Evolutionary conservation across 1,140 invertebrate species (phyloP), one percentile per base, ranked within the genome.

Genomic region (Trachelipus rathkii): DNA sequence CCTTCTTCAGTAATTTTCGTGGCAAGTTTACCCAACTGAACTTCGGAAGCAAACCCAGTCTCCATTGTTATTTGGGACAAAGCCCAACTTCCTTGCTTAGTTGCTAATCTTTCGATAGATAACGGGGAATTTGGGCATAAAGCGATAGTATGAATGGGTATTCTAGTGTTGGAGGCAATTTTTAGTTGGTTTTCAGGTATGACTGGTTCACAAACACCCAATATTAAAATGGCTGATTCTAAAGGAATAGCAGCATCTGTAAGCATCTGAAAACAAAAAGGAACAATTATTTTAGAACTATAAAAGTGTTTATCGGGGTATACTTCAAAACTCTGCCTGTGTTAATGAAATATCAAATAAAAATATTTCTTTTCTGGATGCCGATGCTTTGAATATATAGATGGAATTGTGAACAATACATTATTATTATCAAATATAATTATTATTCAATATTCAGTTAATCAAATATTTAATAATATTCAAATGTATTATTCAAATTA

Each of bases 141-240:
- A 0, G 77, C 77, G 10, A 81, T 11, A 66, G 79, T 81, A 45
- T 81, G 79, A n/a, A 81, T 60, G 21, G 68, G 15, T 13, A 67
- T 68, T 13, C 60, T 44, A 24, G 66, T 43, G 33, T 72, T 19
- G 8, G 50, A 45, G 0, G 33, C 24, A 19, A 74, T 19, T 21
- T 67, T 24, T 0, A 74, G 21, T 72, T 67, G 44, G 23, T n/a
- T 23, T 0, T 44, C 53, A 5, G 74, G 33, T 0, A 78, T 72
- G 0, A 21, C 6, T 44, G 79, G 79, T 9, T 53, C 53, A 43
- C 79, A 81, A 0, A 76, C 79, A 19, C 74, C 72, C 72, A 81
- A 21, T 23, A 81, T 53, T 19, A 81, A 21, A n/a, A 81, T 50
- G 3, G 74, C 79, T 11, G 53, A 45, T 10, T 75, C 79, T 13